Evolutionary conservation across 2,888 invertebrate genomes (phyloP), one percentile per base, ranked within the genome.

Genomic region (Machimus rusticus): DNA sequence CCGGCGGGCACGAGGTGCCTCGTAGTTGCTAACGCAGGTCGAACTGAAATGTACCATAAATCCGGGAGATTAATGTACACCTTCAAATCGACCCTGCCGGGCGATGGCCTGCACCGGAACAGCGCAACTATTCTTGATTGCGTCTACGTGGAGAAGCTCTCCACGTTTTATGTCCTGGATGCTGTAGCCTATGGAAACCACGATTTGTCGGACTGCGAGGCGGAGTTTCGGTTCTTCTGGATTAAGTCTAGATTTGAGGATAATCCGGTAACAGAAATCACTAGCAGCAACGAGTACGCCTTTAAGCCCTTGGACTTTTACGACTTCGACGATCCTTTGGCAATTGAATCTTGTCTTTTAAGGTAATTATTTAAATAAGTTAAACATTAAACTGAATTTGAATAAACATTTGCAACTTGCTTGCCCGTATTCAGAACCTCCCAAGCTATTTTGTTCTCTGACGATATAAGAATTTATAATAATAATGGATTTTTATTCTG

Each of bases 191-290:
- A 90, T 87, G 91, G 90, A 0, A 91, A 91, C 86, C 91, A 92
- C 37, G 90, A 91, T n/a, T 87, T 93, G 16, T 82, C 90, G 2
- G 89, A 92, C 4, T 93, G 93, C 85, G 93, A 92, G 66, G 89
- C 96, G 9, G 96, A 96, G 90, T 98, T 97, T 91, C 94, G 99
- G 66, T 95, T 97, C 90, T 98, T 94, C 92, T 98, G 98, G 97
- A 90, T 98, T 86, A 93, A 94, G 88, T 94, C 95, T 0, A 96
- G 97, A 91, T 93, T 98, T 55, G 91, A 93, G 1, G 98, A 98
- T 91, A 87, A 90, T 0, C 19, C 79, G 3, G 43, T 88, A 34
- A 81, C 86, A 4, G 89, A 90, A 14, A 88, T 89, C 4, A 86
- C 86, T 16, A 87, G 88, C 9, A 74, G 88, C 0, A 91, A 91